Conservation (phyloP, 2,797 vertebrate genomes). For the Taenioides sp. region DNA sequence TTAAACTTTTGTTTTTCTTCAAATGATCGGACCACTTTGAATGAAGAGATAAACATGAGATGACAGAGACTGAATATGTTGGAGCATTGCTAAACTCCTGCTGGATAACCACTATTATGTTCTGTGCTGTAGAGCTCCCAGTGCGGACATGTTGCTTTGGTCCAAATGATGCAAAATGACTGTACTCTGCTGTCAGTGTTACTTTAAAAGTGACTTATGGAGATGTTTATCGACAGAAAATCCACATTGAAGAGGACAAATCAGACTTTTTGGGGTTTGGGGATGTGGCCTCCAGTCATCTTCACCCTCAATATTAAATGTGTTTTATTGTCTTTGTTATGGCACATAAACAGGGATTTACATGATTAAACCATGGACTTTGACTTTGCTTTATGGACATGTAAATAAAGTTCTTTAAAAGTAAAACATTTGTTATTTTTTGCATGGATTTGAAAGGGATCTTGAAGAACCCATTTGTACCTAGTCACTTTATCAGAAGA, state of each 20-base stretch:
- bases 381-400: conserved; percentile 77
- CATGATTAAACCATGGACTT: conserved; percentile 63
- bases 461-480: background rate
- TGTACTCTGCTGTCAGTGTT: conserved; percentile 55
- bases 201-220: conserved; percentile 41
- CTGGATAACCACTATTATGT: conserved; percentile 26
- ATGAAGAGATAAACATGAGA: conserved; percentile 19
- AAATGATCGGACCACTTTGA: conserved; percentile 52
- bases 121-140: conserved; percentile 38
- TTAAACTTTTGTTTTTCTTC: conserved; percentile 69
- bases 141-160: conserved; percentile 39
- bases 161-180: conserved; percentile 57
- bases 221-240: conserved; percentile 41
- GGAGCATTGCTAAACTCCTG: conserved; percentile 10
- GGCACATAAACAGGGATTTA: conserved; percentile 72
- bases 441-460: conserved; percentile 23
- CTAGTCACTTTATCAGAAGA: no score
- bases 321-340: conserved; percentile 70
- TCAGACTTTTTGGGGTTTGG: conserved; percentile 33
- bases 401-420: conserved; percentile 84
- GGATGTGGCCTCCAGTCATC: conserved; percentile 41
- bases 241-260: conserved; percentile 31
- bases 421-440: conserved; percentile 44
- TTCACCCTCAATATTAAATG: conserved; percentile 43
- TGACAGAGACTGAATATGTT: conserved; percentile 16